These are phyloP conservation scores for Siniperca obscura DNA, from an alignment of 2,797 vertebrate species.

Conservation along the genomic window DNA sequence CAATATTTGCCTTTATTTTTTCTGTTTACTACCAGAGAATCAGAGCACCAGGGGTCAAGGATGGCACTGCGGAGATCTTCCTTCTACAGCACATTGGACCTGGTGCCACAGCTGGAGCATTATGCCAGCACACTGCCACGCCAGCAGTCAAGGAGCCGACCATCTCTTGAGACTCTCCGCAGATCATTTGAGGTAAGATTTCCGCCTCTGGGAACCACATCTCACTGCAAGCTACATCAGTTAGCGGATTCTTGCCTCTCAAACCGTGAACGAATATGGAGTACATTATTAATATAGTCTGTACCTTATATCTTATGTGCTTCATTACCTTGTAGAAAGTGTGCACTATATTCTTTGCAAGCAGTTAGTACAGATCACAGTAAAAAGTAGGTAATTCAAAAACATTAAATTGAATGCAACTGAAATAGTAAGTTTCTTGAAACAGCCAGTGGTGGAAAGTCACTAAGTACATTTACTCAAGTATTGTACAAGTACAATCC, in stretches of 20 bases:
- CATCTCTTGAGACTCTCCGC: slow-evolving; percentile 78
- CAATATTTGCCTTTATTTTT: neutral
- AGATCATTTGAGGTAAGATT: slow-evolving; percentile 68
- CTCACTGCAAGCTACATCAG: neutral
- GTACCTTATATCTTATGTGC: neutral
- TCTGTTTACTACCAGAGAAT: slow-evolving; percentile 22
- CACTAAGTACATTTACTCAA: too few species aligned
- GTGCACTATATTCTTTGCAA: too few species aligned
- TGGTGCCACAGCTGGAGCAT: slow-evolving; percentile 76
- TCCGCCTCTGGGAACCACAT: neutral
- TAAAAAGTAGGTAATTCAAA: too few species aligned
- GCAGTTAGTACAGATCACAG: too few species aligned
- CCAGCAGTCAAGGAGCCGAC: slow-evolving; percentile 55
- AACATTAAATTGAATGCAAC: too few species aligned
- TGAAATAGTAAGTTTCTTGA: neutral
- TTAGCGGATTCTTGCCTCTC: neutral
- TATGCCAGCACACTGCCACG: slow-evolving; percentile 71
- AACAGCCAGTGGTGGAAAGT: too few species aligned
- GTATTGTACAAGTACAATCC: too few species aligned
- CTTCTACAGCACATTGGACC: slow-evolving; percentile 82
- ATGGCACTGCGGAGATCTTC: slow-evolving; percentile 68
- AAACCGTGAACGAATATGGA: neutral
- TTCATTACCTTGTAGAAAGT: too few species aligned
- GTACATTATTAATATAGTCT: neutral
- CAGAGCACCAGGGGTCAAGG: slow-evolving; percentile 38